phyloP scores from a whole-genome alignment of 2,888 invertebrate genomes.

The Molanna angustata region DNA sequence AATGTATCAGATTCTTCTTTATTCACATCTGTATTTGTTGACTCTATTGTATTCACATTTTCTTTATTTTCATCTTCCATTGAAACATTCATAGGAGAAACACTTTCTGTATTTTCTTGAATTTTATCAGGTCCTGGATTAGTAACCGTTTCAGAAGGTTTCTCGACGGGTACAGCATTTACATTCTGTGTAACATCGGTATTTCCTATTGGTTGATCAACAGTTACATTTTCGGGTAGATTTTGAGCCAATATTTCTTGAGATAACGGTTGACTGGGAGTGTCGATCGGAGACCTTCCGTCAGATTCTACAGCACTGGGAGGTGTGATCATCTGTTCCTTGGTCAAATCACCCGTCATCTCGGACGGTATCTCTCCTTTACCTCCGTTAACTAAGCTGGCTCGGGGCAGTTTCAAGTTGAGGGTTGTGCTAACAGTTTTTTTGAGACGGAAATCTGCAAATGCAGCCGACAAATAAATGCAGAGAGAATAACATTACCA shows the following conservation, averaged over 20 bases:
- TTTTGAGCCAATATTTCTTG: constrained; percentile 30
- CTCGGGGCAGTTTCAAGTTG: constrained; percentile 47
- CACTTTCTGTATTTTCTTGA: too few species aligned
- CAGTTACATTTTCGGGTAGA: not conserved
- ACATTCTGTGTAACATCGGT: not conserved
- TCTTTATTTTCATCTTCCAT: too few species aligned
- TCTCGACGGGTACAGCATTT: too few species aligned
- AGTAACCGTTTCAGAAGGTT: too few species aligned
- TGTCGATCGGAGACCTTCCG: constrained; percentile 45
- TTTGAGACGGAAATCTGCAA: constrained; percentile 52
- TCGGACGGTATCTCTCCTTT: constrained; percentile 12
- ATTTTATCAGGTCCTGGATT: too few species aligned
- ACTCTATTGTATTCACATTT: too few species aligned
- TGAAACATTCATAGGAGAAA: too few species aligned
- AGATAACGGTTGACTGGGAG: constrained; percentile 43
- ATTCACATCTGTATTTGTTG: not conserved
- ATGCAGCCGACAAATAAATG: constrained; percentile 27
- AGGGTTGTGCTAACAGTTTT: constrained; percentile 47
- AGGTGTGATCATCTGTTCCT: constrained; percentile 44
- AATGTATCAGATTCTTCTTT: constrained; percentile 31
- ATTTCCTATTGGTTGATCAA: not conserved
- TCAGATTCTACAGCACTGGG: constrained; percentile 49
- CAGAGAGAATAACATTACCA: constrained; percentile 7
- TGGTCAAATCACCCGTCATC: constrained; percentile 1
- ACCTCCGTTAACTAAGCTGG: constrained; percentile 43